Evolutionary conservation across 2,888 invertebrate species (phyloP).

Genomic region (Psylliodes chrysocephalus): DNA sequence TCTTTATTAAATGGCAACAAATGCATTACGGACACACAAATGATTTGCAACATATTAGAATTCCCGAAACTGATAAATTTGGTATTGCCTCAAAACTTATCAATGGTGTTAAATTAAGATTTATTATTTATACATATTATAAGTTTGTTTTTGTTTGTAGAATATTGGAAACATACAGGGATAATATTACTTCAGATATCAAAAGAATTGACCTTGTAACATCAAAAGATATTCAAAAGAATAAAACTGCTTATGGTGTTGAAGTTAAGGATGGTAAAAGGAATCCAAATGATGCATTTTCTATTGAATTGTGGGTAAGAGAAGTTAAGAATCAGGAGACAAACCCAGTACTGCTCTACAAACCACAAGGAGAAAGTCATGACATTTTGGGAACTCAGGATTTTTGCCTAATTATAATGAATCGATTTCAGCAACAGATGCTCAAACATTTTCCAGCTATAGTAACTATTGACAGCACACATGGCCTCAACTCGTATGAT

Average conservation of each 20-base stretch:
- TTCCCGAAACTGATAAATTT: background rate
- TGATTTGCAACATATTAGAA: background rate
- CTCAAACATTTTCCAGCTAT: background rate
- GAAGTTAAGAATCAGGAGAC: background rate
- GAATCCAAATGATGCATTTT: background rate
- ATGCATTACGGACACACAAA: background rate
- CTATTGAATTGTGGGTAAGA: background rate
- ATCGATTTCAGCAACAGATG: background rate
- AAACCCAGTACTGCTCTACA: constrained; percentile 27
- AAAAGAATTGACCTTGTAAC: background rate
- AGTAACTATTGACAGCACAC: constrained; percentile 35
- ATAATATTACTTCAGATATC: constrained; percentile 13
- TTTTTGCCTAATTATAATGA: constrained; percentile 38
- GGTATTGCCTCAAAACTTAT: background rate
- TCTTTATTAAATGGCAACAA: no score
- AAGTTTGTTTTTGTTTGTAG: constrained; percentile 15
- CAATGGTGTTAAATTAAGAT: background rate
- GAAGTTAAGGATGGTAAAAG: background rate
- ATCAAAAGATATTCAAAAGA: background rate
- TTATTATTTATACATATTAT: background rate
- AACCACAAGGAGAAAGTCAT: constrained; percentile 23
- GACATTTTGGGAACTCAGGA: constrained; percentile 1
- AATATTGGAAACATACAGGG: constrained; percentile 22
- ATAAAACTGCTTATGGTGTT: background rate
- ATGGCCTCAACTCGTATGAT: constrained; percentile 7